These are phyloP conservation scores for Brachycybe producta DNA, from an alignment of 2,888 invertebrate genomes.

Conservation along the genomic window DNA sequence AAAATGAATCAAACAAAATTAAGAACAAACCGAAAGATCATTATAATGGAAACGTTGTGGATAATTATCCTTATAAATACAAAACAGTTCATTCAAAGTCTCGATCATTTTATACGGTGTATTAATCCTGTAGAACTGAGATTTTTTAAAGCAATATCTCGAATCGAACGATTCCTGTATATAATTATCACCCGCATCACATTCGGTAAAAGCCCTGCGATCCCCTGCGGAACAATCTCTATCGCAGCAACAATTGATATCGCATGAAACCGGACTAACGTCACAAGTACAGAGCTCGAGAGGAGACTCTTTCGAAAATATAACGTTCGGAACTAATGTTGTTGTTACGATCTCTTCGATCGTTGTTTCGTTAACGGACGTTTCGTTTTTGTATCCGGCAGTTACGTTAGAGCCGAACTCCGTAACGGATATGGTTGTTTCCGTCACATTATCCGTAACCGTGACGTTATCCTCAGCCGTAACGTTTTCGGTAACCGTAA, in stretches of 20 bases:
- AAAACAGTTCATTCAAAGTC: conserved; percentile 7
- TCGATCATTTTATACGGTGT: conserved; percentile 7
- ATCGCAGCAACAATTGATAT: conserved; percentile 77
- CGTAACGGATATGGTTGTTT: neutral
- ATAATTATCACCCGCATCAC: too few species aligned
- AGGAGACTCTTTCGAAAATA: neutral
- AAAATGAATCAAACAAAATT: neutral
- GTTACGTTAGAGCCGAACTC: too few species aligned
- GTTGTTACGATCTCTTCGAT: neutral
- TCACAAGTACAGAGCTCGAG: conserved; percentile 26
- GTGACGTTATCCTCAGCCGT: conserved; percentile 3
- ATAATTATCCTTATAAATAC: conserved; percentile 14
- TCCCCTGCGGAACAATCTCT: conserved; percentile 52
- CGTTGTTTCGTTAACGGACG: too few species aligned
- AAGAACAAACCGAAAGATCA: conserved; percentile 5
- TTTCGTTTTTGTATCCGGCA: neutral
- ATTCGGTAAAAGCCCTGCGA: conserved; percentile 11
- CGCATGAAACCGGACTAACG: conserved; percentile 46
- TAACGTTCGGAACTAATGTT: neutral
- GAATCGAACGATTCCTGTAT: too few species aligned
- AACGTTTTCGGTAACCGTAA: conserved; percentile 11
- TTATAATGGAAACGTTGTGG: conserved; percentile 6
- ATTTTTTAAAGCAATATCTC: too few species aligned
- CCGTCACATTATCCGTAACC: conserved; percentile 1
- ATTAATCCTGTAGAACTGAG: too few species aligned